Evolutionary conservation across 92 coral and sea anemone species (phyloP).

Genomic region (Phenganax stokvisi): DNA sequence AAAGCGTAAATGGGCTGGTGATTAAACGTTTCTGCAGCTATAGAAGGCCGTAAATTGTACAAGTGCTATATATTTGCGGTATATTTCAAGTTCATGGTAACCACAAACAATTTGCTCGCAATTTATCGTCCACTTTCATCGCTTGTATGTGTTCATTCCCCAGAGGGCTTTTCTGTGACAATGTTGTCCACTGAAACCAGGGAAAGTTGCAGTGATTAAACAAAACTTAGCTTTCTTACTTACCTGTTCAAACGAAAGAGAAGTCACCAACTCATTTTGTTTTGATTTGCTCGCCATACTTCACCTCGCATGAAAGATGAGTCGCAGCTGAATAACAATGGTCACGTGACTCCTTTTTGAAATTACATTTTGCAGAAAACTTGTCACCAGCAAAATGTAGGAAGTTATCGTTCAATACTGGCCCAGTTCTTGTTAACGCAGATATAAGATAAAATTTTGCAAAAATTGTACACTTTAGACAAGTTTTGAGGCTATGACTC

Average conservation of each 20-base stretch:
- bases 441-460: not conserved
- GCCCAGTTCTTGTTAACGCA: not conserved
- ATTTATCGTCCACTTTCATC: constrained; percentile 1
- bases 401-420: not conserved
- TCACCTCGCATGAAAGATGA: not conserved
- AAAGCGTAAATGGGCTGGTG: constrained; percentile 1
- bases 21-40: not conserved
- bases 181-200: not conserved
- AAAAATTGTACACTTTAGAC: not conserved
- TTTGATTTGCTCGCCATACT: constrained; percentile 25
- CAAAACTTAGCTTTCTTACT: not conserved
- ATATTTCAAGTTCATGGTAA: not conserved
- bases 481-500: no score
- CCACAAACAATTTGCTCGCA: constrained; percentile 7
- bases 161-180: not conserved
- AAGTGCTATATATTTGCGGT: constrained; percentile 2
- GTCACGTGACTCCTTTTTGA: constrained; percentile 33
- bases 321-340: constrained; percentile 20
- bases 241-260: not conserved
- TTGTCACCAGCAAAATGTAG: not conserved
- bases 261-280: not conserved
- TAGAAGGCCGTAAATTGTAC: not conserved
- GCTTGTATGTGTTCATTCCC: not conserved
- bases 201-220: constrained; percentile 5
- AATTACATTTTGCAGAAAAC: not conserved